Conservation (phyloP, 2,797 vertebrate genomes). For the Petrocephalus schoutedeni region DNA sequence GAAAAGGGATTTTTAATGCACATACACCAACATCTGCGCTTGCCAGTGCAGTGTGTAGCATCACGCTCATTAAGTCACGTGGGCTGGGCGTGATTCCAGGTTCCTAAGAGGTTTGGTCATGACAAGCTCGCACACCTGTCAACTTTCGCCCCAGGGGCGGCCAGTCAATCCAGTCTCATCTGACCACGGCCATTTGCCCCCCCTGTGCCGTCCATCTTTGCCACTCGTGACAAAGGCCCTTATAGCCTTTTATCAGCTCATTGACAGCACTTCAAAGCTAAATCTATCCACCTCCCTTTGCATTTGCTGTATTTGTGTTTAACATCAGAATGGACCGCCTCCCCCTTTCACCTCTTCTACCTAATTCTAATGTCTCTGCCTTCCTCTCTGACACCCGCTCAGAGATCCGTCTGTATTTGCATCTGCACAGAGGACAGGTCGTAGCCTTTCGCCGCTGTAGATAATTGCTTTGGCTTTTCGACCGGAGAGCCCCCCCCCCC, state of each 20-base stretch:
- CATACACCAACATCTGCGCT: neutral
- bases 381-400: neutral
- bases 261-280: neutral
- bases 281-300: neutral
- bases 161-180: neutral
- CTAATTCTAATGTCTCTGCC: neutral
- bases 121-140: neutral
- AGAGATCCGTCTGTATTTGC: neutral
- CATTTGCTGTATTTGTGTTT: neutral
- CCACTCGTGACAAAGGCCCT: neutral
- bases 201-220: neutral
- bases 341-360: neutral
- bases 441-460: neutral
- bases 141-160: neutral
- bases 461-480: neutral
- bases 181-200: neutral
- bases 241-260: neutral
- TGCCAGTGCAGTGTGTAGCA: neutral
- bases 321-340: neutral
- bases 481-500: neutral
- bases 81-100: neutral
- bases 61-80: neutral
- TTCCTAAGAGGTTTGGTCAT: neutral
- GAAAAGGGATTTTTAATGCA: neutral
- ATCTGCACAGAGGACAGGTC: neutral